Base-by-base conservation (phyloP, 2,888 invertebrate genomes). In the Brachylomia viminalis region DNA sequence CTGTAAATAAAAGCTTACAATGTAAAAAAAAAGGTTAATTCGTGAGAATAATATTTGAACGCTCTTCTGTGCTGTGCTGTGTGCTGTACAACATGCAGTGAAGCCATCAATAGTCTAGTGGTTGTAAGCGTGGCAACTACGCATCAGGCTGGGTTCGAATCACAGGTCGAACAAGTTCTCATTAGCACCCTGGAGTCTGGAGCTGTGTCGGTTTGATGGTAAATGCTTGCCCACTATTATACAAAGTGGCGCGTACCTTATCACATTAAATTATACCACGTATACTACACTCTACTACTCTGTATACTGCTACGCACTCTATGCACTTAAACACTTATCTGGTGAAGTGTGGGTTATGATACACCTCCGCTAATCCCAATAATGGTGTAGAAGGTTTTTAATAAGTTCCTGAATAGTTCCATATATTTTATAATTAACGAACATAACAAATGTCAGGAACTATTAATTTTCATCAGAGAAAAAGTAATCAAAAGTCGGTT, bases 381-480 rank as follows among this genome's bases (percentile, higher is more conserved):
- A 59, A 23, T 6, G 30, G 30, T 58, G 20, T 27, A 58, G 58
- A 58, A 58, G 20, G 17, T 20, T 30, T 58, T 11, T 58, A 30
- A 30, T 20, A 30, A 58, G 30, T 5, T 20, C 20, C 30, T 58
- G 27, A 58, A 54, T 23, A n/a, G n/a, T 17, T 13, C 5, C 47
- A 17, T 13, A 61, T 11, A 45, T 33, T 30, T 47, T 52, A n/a
- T 17, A 52, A 65, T 17, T 71, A 69, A 77, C 33, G 49, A 49
- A n/a, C n/a, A 23, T 20, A 70, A 30, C 20, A 30, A 65, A 54
- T 61, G 66, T 27, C 10, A 20, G 7, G 42, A 61, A 67, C 82
- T 38, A 82, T 80, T 82, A 68, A 80, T 77, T 78, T 65, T 68
- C 68, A 82, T 82, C 64, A 68, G 23, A 38, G 42, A 77, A 83